These are phyloP conservation scores for Megaustenia siamemsis DNA, from an alignment of 2,888 invertebrate genomes.

Conservation along the genomic window DNA sequence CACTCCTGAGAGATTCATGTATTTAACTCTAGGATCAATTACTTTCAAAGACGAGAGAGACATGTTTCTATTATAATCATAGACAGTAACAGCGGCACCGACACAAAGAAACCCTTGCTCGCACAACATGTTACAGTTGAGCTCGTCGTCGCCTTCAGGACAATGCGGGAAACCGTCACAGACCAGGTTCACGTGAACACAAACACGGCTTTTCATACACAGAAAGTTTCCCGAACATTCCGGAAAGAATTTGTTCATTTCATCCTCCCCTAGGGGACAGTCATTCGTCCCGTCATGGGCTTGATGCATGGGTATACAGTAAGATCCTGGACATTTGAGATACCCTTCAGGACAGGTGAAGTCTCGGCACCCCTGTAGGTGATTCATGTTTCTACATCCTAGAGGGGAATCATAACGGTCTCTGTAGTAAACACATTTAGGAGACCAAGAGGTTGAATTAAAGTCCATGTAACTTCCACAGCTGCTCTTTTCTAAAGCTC, in stretches of 20 bases:
- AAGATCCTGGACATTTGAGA: conserved; percentile 29
- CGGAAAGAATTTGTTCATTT: not conserved
- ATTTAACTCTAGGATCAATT: conserved; percentile 17
- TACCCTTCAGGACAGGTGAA: conserved; percentile 25
- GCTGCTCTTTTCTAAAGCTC: not conserved
- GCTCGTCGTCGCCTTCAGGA: conserved; percentile 35
- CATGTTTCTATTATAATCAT: not conserved
- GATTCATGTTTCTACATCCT: conserved; percentile 18
- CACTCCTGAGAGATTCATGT: conserved; percentile 15
- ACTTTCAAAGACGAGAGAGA: not conserved
- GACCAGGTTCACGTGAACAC: conserved; percentile 8
- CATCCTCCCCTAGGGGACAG: conserved; percentile 25
- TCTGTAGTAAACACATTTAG: conserved; percentile 16
- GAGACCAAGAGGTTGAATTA: not conserved
- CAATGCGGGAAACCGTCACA: conserved; percentile 28
- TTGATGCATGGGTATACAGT: conserved; percentile 29
- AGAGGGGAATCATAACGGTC: conserved; percentile 6
- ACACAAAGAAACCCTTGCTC: conserved; percentile 2
- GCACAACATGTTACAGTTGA: conserved; percentile 17
- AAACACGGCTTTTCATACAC: not conserved
- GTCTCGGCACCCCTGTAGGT: not conserved
- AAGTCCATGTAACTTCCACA: not conserved
- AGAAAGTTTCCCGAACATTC: not conserved
- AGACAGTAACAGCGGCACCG: not conserved
- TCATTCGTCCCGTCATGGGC: not conserved